Evolutionary conservation across 1,140 invertebrate genomes (phyloP).

Genomic region (Vanessa atalanta): DNA sequence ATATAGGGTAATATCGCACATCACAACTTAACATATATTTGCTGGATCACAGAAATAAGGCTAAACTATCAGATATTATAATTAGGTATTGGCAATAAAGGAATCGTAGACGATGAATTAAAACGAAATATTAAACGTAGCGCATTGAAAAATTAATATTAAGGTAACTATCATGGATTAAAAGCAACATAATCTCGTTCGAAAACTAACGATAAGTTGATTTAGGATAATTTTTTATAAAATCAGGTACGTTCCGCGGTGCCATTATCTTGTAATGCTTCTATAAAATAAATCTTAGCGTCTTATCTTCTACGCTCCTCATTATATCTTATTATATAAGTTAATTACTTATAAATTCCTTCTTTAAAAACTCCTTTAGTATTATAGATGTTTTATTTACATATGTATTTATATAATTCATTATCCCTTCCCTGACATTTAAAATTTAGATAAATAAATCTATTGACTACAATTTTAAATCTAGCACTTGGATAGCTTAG

Average conservation of each 20-base stretch:
- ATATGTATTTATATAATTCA: slow-evolving; percentile 6
- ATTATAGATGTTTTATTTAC: slow-evolving; percentile 15
- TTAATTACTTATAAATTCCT: slow-evolving; percentile 30
- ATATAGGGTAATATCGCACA: slow-evolving; percentile 75
- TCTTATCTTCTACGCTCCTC: slow-evolving; percentile 58
- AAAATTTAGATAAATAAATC: slow-evolving; percentile 43
- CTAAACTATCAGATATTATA: slow-evolving; percentile 53
- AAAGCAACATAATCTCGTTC: slow-evolving; percentile 71
- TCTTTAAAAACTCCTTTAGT: slow-evolving; percentile 25
- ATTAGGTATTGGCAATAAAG: slow-evolving; percentile 71
- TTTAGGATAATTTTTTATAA: slow-evolving; percentile 76
- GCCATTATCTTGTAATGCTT: slow-evolving; percentile 76
- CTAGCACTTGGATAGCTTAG: slow-evolving; percentile 75
- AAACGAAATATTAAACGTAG: slow-evolving; percentile 66
- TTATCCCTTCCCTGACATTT: slow-evolving; percentile 26
- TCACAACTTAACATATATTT: slow-evolving; percentile 79
- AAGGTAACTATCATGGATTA: slow-evolving; percentile 62
- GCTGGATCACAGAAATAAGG: slow-evolving; percentile 64
- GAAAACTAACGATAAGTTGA: slow-evolving; percentile 70
- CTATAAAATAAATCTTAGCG: slow-evolving; percentile 63
- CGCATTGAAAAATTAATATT: slow-evolving; percentile 60
- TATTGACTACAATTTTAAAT: slow-evolving; percentile 68
- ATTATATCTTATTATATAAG: slow-evolving; percentile 26
- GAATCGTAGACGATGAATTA: slow-evolving; percentile 51
- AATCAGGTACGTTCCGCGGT: slow-evolving; percentile 76